Base-by-base conservation (phyloP, 2,797 vertebrate genomes). In the Scyliorhinus canicula region DNA sequence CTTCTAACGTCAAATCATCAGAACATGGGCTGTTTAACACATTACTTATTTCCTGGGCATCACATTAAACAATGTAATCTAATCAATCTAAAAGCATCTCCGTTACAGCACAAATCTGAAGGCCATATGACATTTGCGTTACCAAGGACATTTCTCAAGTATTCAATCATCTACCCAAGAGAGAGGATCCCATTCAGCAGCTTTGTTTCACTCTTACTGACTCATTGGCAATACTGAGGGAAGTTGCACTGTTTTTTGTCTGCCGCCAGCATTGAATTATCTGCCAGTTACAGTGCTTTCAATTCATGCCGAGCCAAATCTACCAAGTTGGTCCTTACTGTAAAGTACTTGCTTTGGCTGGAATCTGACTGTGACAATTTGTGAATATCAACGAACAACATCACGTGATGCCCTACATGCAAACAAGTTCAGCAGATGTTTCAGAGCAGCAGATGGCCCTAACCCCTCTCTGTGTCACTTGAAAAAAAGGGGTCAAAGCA, bases 261-360 rank as follows among this genome's bases (percentile, higher is more conserved):
- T 93, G 60, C 63, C 50, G 91, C 91, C 91, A 67, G 40, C 91
- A 67, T 11, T 44, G 90, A 63, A 67, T 69, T 93, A 63, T 47
- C 91, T 93, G 91, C n/a, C 91, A 69, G 63, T 65, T 67, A 93
- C 63, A 67, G 8, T 93, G 40, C 24, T 69, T 93, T 67, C 60
- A 93, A 93, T 93, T 93, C 91, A 67, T 93, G 60, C 26, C 26
- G 1, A 31, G 91, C 91, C 63, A 93, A 93, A 93, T 69, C 91
- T 65, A 65, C 26, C 55, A 44, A 65, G n/a, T 93, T 60, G 63
- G 90, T 44, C 31, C 60, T 65, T 24, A 90, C 86, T 90, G 55
- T 65, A 47, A 63, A 93, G 60, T 44, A 93, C 60, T 67, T 93
- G n/a, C 52, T 44, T 93, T 93, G 60, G 60, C 90, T 93, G 57